Conservation (phyloP, 2,888 invertebrate species). For the Apotomis turbidana region DNA sequence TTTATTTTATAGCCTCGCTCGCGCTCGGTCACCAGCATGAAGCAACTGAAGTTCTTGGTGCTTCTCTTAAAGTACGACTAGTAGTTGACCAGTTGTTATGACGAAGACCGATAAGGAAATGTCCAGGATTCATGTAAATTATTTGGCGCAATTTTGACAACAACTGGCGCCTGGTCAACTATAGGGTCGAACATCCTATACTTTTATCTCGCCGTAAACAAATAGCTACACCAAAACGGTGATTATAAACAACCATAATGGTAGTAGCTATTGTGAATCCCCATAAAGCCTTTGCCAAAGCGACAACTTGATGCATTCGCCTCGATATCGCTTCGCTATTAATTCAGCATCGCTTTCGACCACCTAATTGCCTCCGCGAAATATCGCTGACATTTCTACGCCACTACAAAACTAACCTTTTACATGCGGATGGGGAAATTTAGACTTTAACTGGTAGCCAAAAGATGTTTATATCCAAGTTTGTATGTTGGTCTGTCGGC, state of each 20-base stretch:
- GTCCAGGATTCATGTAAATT: too few species aligned
- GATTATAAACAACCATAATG: slow-evolving; percentile 15
- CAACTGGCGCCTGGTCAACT: too few species aligned
- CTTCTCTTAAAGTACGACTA: too few species aligned
- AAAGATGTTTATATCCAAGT: neutral
- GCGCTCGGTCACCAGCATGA: too few species aligned
- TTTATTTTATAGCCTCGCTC: too few species aligned
- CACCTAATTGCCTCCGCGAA: slow-evolving; percentile 65
- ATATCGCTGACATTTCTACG: slow-evolving; percentile 62
- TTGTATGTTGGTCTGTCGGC: slow-evolving; percentile 16
- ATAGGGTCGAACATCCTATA: too few species aligned
- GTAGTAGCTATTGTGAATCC: slow-evolving; percentile 1
- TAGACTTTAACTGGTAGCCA: slow-evolving; percentile 2
- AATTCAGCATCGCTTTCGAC: slow-evolving; percentile 56
- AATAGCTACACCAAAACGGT: neutral
- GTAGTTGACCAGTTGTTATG: too few species aligned
- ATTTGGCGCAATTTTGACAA: too few species aligned
- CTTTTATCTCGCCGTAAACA: neutral
- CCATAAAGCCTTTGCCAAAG: slow-evolving; percentile 37
- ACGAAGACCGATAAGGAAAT: too few species aligned
- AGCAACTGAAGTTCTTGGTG: too few species aligned
- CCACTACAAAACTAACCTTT: slow-evolving; percentile 33
- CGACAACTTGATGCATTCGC: slow-evolving; percentile 49
- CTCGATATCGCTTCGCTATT: slow-evolving; percentile 61
- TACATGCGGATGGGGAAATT: neutral